phyloP scores from a whole-genome alignment of 2,113 vertebrate species.

The Tychaedon coryphoeus region DNA sequence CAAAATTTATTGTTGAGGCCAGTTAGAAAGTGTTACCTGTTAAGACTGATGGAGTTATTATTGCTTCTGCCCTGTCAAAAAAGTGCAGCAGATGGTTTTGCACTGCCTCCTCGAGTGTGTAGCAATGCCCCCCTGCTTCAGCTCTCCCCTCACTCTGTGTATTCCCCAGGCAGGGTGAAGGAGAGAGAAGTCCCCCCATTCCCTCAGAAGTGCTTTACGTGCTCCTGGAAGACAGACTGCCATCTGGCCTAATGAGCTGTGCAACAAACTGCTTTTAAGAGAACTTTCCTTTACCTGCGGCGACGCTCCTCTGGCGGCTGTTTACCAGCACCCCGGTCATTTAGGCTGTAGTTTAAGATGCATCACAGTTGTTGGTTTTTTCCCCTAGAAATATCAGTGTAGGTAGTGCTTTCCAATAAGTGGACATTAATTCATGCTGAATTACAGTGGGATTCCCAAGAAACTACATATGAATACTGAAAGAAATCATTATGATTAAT shows the following conservation, averaged over 20 bases:
- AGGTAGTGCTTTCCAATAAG: constrained; percentile 36
- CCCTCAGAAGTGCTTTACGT: not conserved
- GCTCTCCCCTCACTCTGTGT: fast-evolving
- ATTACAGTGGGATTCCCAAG: constrained; percentile 63
- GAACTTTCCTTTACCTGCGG: constrained; percentile 25
- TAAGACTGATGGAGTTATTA: not conserved
- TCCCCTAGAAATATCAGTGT: constrained; percentile 12
- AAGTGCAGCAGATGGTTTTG: not conserved
- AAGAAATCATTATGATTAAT: constrained; percentile 69
- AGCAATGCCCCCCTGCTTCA: not conserved
- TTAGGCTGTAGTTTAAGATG: constrained; percentile 19
- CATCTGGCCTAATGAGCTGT: constrained; percentile 37
- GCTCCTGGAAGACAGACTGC: constrained; percentile 27
- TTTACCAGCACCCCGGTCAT: constrained; percentile 15
- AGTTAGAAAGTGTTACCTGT: not conserved
- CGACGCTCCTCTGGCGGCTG: not conserved
- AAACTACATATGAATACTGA: constrained; percentile 57
- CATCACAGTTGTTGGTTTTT: not conserved
- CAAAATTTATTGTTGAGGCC: not conserved
- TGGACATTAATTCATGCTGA: constrained; percentile 67
- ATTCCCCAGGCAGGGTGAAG: not conserved
- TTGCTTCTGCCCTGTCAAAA: not conserved
- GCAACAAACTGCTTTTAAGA: constrained; percentile 34
- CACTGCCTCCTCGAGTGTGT: not conserved
- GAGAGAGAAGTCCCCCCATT: not conserved